phyloP scores from a whole-genome alignment of 2,797 vertebrate species.

The Avahi laniger region DNA sequence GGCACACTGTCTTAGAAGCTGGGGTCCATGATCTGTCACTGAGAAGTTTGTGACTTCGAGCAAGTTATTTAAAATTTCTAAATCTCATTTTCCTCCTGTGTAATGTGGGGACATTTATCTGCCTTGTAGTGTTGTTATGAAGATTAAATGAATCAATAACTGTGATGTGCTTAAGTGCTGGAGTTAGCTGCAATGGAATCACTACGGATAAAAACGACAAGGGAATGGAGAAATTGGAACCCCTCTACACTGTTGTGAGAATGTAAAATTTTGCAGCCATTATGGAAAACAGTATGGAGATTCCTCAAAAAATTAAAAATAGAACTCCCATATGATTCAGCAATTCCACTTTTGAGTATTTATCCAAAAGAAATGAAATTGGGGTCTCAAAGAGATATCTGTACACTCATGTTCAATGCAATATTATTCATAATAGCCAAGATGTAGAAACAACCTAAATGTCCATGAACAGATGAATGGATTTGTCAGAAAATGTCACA shows the following conservation, averaged over 20 bases:
- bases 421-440: background rate
- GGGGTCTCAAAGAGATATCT: background rate
- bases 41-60: background rate
- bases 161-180: background rate
- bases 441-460: background rate
- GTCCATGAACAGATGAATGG: background rate
- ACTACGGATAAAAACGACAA: background rate
- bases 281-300: background rate
- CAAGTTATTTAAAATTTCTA: slow-evolving; percentile 37
- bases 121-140: background rate
- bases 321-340: background rate
- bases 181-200: background rate
- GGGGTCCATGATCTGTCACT: background rate
- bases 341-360: background rate
- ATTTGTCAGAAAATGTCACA: background rate
- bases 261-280: background rate
- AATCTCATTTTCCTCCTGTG: background rate
- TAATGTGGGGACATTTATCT: background rate
- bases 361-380: background rate
- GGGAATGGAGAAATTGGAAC: background rate
- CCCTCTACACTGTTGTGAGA: background rate
- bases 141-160: background rate
- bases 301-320: background rate
- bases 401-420: background rate
- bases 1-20: background rate